Percentiles rank a stretch among this genome's conserved stretches.
Conservation (phyloP, 2,888 invertebrate genomes). For the Ceramica pisi region DNA sequence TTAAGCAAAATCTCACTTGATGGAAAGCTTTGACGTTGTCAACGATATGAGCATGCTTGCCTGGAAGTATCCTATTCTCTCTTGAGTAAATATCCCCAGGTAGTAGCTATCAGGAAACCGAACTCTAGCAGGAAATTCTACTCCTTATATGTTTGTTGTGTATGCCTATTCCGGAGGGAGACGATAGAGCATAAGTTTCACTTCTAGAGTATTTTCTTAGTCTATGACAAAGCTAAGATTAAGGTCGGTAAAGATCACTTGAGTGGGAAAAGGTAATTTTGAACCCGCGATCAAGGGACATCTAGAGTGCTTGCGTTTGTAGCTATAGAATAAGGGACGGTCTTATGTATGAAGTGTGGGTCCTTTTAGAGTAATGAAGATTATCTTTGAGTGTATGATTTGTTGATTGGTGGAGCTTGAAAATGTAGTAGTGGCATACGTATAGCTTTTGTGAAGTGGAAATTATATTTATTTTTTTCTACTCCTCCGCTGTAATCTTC, state of each 20-base stretch:
- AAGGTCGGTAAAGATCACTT: slow-evolving; percentile 37
- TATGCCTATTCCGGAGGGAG: neutral
- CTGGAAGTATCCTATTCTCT: too few relatives aligned
- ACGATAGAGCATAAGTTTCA: neutral
- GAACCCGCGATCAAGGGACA: slow-evolving; percentile 31
- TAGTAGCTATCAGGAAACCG: too few relatives aligned
- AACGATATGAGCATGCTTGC: too few relatives aligned
- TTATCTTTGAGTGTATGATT: slow-evolving; percentile 6
- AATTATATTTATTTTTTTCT: too few relatives aligned
- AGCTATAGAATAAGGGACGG: slow-evolving; percentile 7
- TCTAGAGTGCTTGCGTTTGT: slow-evolving; percentile 24
- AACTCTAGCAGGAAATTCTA: too few relatives aligned
- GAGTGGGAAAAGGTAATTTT: slow-evolving; percentile 57
- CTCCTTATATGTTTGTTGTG: too few relatives aligned
- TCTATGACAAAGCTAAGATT: slow-evolving; percentile 41
- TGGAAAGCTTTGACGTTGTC: too few relatives aligned
- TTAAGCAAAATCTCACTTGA: too few relatives aligned
- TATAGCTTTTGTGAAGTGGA: too few relatives aligned
- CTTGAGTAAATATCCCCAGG: too few relatives aligned
- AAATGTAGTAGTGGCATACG: neutral
- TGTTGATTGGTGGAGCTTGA: slow-evolving; percentile 12
- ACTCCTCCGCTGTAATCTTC: too few relatives aligned
- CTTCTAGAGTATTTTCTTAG: slow-evolving; percentile 5
- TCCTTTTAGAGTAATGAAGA: slow-evolving; percentile 9
- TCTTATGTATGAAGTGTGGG: slow-evolving; percentile 1